phyloP scores from a whole-genome alignment of 2,888 invertebrate species.

The Epirrhoe tristata region DNA sequence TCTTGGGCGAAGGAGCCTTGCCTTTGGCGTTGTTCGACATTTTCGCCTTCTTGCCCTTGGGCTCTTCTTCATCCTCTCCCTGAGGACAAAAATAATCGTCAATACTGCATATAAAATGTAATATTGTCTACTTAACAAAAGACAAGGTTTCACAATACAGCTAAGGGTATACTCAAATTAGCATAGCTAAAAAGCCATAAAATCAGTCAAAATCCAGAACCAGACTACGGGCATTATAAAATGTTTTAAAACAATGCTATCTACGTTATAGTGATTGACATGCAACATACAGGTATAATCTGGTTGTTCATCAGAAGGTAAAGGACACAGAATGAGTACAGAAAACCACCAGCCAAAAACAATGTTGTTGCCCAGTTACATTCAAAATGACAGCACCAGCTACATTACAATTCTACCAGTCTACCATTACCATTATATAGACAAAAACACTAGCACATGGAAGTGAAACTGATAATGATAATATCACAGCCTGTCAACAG shows the following conservation, averaged over 20 bases:
- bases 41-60: slow-evolving; percentile 92
- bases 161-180: background rate
- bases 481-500: background rate
- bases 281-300: slow-evolving; percentile 11
- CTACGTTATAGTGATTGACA: slow-evolving; percentile 1
- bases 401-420: slow-evolving; percentile 15
- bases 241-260: background rate
- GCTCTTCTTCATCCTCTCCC: slow-evolving; percentile 91
- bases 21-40: slow-evolving; percentile 89
- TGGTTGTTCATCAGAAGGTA: slow-evolving; percentile 73
- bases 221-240: background rate
- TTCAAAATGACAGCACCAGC: slow-evolving; percentile 59
- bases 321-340: slow-evolving; percentile 77
- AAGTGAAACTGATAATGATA: slow-evolving; percentile 2
- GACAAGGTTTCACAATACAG: background rate
- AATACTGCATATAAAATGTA: background rate
- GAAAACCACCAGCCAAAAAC: slow-evolving; percentile 80
- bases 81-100: slow-evolving; percentile 52
- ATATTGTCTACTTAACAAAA: background rate
- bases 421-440: slow-evolving; percentile 12
- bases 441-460: background rate
- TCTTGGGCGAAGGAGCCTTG: slow-evolving; percentile 89
- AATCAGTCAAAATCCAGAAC: background rate
- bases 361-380: slow-evolving; percentile 51
- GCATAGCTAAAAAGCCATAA: background rate